Evolutionary conservation across 2,113 vertebrate species (phyloP).

Genomic region (Lagopus muta): DNA sequence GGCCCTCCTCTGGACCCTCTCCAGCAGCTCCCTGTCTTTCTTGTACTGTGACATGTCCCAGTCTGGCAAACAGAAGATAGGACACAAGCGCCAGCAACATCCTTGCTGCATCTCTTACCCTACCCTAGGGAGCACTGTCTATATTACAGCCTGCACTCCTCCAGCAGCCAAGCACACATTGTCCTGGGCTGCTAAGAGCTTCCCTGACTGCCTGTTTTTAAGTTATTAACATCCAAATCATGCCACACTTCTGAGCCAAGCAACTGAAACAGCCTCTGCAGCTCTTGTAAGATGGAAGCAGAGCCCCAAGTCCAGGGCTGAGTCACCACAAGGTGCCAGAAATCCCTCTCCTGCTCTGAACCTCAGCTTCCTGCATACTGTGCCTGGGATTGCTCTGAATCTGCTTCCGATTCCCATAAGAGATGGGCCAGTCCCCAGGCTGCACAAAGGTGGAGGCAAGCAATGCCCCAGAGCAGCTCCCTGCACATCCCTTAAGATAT

Average conservation of each 20-base stretch:
- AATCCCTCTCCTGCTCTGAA: neutral
- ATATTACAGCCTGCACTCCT: fast-evolving
- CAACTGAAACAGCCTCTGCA: fast-evolving
- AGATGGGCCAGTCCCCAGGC: neutral
- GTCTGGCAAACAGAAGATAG: neutral
- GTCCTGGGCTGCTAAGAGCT: neutral
- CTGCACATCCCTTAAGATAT: neutral
- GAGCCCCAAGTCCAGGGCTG: neutral
- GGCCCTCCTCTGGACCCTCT: no score
- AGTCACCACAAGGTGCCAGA: neutral
- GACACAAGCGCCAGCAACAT: neutral
- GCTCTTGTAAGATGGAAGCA: neutral
- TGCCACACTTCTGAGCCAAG: neutral
- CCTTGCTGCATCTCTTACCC: neutral
- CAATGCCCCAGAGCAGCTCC: neutral
- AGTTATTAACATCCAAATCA: neutral
- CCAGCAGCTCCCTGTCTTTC: no score
- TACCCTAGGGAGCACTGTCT: conserved; percentile 5
- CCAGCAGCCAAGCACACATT: fast-evolving
- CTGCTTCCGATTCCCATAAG: fast-evolving
- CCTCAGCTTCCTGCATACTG: neutral
- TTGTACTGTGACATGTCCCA: neutral
- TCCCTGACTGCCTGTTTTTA: neutral
- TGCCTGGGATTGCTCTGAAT: fast-evolving
- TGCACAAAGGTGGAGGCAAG: neutral